These are phyloP conservation scores for Kryptolebias ocellatus DNA, from an alignment of 2,797 vertebrate species.

Conservation along the genomic window DNA sequence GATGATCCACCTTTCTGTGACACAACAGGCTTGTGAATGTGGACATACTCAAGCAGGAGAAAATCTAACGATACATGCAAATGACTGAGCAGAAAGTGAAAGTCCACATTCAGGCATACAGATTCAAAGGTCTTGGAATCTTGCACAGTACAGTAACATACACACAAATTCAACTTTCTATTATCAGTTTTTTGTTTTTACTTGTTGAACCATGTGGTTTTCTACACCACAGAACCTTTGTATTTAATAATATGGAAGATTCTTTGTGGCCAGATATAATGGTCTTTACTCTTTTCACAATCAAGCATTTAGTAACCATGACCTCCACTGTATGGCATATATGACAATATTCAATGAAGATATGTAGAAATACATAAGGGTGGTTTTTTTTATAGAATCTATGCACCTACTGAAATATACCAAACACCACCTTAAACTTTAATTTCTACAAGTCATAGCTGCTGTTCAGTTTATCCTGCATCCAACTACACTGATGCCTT, in stretches of 20 bases:
- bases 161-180: slow-evolving; percentile 29
- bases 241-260: slow-evolving; percentile 39
- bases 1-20: too few relatives aligned
- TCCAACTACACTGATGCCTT: neutral
- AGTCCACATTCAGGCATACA: neutral
- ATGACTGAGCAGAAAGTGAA: slow-evolving; percentile 12
- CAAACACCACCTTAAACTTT: neutral
- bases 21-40: too few relatives aligned
- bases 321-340: slow-evolving; percentile 8
- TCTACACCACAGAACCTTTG: slow-evolving; percentile 22
- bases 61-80: slow-evolving; percentile 15
- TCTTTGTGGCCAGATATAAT: slow-evolving; percentile 19
- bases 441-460: too few relatives aligned
- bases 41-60: neutral
- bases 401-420: neutral
- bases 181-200: slow-evolving; percentile 46
- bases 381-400: slow-evolving; percentile 11
- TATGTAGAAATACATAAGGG: slow-evolving; percentile 39
- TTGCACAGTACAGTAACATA: neutral
- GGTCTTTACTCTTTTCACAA: slow-evolving; percentile 37
- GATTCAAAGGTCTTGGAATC: slow-evolving; percentile 1
- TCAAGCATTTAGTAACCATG: slow-evolving; percentile 28
- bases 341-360: slow-evolving; percentile 50
- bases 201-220: slow-evolving; percentile 32
- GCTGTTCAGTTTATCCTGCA: too few relatives aligned